Percentiles rank a stretch among this genome's conserved stretches.
Evolutionary conservation across 2,113 vertebrate species (phyloP).

Genomic region (Mirounga angustirostris): DNA sequence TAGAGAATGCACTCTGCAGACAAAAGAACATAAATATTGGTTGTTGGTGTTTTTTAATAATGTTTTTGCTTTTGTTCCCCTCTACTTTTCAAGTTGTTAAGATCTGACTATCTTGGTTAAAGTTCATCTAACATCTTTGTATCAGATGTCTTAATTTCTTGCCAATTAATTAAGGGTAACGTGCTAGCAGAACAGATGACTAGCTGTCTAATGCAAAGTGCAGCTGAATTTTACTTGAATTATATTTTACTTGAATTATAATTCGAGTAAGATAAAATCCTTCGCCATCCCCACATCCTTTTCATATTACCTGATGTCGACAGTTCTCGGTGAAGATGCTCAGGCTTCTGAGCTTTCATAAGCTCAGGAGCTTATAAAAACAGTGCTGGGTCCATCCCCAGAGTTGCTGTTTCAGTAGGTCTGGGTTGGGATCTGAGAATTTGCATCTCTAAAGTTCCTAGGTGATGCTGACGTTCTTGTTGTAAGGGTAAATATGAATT

Average conservation of each 20-base stretch:
- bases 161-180: neutral
- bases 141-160: neutral
- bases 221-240: neutral
- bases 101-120: neutral
- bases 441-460: neutral
- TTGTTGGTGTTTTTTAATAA: neutral
- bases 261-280: neutral
- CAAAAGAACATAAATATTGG: neutral
- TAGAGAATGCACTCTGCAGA: neutral
- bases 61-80: neutral
- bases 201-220: neutral
- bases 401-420: neutral
- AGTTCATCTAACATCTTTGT: neutral
- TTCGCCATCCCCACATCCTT: neutral
- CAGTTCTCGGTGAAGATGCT: too few species aligned
- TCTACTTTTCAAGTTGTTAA: neutral
- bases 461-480: neutral
- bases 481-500: neutral
- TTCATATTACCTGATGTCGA: neutral
- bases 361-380: neutral
- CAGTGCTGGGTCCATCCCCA: neutral
- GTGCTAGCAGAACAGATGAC: neutral
- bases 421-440: neutral
- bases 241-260: neutral
- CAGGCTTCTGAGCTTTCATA: too few species aligned